Evolutionary conservation across 1,140 invertebrate species (phyloP).

Genomic region (Magallana ariakensis): DNA sequence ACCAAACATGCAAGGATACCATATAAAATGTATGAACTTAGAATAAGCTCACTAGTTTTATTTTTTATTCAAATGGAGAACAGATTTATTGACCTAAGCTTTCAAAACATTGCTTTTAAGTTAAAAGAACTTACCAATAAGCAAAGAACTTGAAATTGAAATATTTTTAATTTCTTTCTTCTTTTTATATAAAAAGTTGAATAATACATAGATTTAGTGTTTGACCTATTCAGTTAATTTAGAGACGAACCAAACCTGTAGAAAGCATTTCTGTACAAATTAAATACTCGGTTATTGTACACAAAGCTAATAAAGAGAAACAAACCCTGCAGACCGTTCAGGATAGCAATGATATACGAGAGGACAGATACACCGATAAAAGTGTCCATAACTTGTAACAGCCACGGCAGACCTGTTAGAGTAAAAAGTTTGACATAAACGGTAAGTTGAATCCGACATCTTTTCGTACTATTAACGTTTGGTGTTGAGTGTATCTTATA

Average conservation of each 20-base stretch:
- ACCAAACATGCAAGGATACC: too few species aligned
- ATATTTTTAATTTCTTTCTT: too few species aligned
- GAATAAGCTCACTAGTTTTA: too few species aligned
- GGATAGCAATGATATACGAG: constrained; percentile 27
- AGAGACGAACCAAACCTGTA: neutral
- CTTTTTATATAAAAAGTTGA: too few species aligned
- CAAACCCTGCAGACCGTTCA: constrained; percentile 44
- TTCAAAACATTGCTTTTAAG: too few species aligned
- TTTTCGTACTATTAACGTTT: constrained; percentile 1
- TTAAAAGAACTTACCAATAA: too few species aligned
- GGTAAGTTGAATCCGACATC: constrained; percentile 2
- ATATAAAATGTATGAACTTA: too few species aligned
- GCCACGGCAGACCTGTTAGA: constrained; percentile 36
- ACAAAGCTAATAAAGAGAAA: constrained; percentile 42
- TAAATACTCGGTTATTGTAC: constrained; percentile 26
- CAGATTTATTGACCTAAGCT: too few species aligned
- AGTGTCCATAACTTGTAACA: constrained; percentile 40
- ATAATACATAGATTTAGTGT: too few species aligned
- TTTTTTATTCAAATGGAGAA: too few species aligned
- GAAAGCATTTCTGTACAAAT: constrained; percentile 4
- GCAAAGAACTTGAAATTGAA: too few species aligned
- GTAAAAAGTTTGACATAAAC: constrained; percentile 42
- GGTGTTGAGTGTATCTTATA: constrained; percentile 39
- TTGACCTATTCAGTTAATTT: too few species aligned
- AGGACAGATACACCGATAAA: constrained; percentile 36